These are phyloP conservation scores for Poecilus cupreus DNA, from an alignment of 2,888 invertebrate species.

Conservation along the genomic window DNA sequence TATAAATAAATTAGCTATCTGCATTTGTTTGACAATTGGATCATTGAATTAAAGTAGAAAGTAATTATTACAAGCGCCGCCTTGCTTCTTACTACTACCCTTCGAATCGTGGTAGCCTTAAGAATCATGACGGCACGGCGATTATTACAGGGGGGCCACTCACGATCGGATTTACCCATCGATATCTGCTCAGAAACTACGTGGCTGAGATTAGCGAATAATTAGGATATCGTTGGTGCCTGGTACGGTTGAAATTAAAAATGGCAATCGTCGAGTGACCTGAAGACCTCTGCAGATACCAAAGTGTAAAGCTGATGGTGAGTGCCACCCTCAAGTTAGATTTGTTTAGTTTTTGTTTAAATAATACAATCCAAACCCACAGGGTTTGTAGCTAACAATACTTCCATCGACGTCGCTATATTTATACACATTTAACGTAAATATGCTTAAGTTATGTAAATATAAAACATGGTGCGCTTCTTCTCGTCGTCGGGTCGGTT, in stretches of 20 bases:
- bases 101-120: neutral
- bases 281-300: too few species aligned
- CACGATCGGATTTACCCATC: too few species aligned
- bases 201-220: too few species aligned
- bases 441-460: slow-evolving; percentile 45
- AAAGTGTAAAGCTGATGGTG: too few species aligned
- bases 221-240: too few species aligned
- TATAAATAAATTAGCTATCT: slow-evolving; percentile 58
- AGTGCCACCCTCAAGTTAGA: slow-evolving; percentile 30
- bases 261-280: too few species aligned
- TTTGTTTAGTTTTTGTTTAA: slow-evolving; percentile 37
- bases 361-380: slow-evolving; percentile 27
- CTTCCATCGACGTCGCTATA: slow-evolving; percentile 32
- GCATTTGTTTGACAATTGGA: slow-evolving; percentile 29
- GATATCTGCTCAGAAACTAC: too few species aligned
- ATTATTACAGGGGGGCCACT: too few species aligned
- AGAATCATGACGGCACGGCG: neutral
- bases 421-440: slow-evolving; percentile 52
- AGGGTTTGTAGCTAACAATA: slow-evolving; percentile 34
- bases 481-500: slow-evolving; percentile 1
- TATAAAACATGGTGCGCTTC: slow-evolving; percentile 50
- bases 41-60: slow-evolving; percentile 26
- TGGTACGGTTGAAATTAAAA: too few species aligned
- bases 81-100: neutral
- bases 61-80: neutral